phyloP scores from a whole-genome alignment of 2,797 vertebrate species.

The Sternotherus odoratus region DNA sequence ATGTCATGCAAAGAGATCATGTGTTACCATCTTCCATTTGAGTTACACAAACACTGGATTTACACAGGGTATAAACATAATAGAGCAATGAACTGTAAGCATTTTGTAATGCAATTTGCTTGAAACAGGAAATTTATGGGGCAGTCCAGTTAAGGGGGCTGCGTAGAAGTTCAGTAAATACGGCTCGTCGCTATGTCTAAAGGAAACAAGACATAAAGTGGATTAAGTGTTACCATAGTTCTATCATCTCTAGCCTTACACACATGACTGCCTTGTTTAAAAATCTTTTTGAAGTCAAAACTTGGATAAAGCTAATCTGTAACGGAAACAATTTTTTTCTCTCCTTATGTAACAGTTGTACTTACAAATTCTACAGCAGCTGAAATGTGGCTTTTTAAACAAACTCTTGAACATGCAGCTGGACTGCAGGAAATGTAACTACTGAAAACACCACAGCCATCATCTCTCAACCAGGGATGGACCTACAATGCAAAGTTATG shows the following conservation, averaged over 20 bases:
- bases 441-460: not conserved
- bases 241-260: not conserved
- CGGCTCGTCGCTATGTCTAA: not conserved
- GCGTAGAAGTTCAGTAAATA: not conserved
- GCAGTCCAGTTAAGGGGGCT: not conserved
- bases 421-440: not conserved
- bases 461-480: not conserved
- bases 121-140: not conserved
- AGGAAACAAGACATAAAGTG: not conserved
- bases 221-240: conserved; percentile 52
- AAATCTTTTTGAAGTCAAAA: conserved; percentile 57
- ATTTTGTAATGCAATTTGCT: not conserved
- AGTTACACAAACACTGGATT: not conserved
- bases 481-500: not conserved
- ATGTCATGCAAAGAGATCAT: not conserved
- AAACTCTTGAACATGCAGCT: not conserved
- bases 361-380: conserved; percentile 9
- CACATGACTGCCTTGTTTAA: conserved; percentile 40
- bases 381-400: conserved; percentile 44
- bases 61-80: not conserved
- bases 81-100: not conserved
- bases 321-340: conserved; percentile 47
- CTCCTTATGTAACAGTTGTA: not conserved
- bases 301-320: conserved; percentile 51
- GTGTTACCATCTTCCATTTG: not conserved